Evolutionary conservation across 2,797 vertebrate genomes (phyloP), one percentile per base, ranked within the genome.

Genomic region (Helicolenus hilgendorfi): DNA sequence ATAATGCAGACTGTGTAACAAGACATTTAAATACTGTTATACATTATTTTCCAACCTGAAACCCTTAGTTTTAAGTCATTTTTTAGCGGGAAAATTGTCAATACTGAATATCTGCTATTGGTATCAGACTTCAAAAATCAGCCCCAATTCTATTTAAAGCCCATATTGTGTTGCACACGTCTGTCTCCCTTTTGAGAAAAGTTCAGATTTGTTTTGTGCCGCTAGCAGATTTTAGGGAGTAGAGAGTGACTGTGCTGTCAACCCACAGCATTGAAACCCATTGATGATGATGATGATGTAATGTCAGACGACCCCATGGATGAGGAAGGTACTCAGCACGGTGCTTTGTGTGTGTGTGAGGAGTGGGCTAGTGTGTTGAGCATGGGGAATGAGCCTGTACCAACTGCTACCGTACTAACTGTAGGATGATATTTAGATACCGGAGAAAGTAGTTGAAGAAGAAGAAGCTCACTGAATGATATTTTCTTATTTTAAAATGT

Each of bases 301-400:
- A 94, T 98, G 95, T 97, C 97, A 85, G 98, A 98, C 64, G 98
- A 98, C 92, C 88, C 90, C 5, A 95, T 95, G 94, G 98, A 97
- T 78, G 92, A 96, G 64, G 97, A 97, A 97, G 98, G 98, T 98
- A 98, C 78, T 84, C 14, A 53, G 79, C 87, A 38, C 5, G 72
- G 31, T 7, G 82, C 59, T 45, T 45, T 45, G 41, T 77, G 69
- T 64, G 79, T 83, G 79, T 83, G 79, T 89, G 83, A 72, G 27
- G 24, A 56, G 45, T 49, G 45, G 14, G 3, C 4, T 20, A 14
- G 36, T 59, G 84, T 91, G 56, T 74, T 27, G 3, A 60, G 91
- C 92, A 90, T 86, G 76, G 2, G 5, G 65, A 76, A 72, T 24
- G 41, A 73, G 65, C 63, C 36, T 60, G 15, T n/a, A 27, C 53